These are phyloP conservation scores for Pseudochirops cupreus DNA, from an alignment of 2,797 vertebrate species.

Conservation along the genomic window DNA sequence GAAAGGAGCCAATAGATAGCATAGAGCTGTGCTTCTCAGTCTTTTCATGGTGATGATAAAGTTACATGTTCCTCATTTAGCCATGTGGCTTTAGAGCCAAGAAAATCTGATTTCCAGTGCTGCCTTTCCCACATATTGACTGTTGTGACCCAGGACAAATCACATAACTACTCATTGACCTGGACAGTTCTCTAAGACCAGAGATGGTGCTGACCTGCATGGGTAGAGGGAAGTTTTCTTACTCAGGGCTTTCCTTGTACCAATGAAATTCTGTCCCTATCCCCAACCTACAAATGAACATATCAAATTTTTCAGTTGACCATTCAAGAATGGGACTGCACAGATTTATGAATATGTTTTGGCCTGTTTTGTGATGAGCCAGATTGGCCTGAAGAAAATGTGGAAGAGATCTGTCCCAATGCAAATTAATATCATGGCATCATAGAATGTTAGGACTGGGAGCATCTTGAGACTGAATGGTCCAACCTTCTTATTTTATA, in stretches of 20 bases:
- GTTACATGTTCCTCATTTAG: neutral
- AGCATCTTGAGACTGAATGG: neutral
- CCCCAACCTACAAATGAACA: neutral
- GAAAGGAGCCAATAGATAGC: neutral
- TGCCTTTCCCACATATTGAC: neutral
- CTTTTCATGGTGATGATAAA: neutral
- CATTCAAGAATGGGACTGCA: neutral
- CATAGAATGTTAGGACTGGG: neutral
- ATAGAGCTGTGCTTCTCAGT: neutral
- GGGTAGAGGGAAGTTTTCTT: neutral
- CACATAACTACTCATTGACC: neutral
- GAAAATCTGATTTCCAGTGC: neutral
- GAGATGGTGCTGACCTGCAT: neutral
- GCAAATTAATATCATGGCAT: neutral
- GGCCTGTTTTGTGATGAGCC: neutral
- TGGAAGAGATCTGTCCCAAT: neutral
- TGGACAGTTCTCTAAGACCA: neutral
- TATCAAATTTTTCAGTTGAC: neutral
- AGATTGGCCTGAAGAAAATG: neutral
- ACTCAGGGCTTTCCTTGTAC: neutral
- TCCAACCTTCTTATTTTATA: neutral
- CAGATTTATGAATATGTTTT: neutral
- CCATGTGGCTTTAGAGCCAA: neutral
- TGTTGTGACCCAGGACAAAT: neutral
- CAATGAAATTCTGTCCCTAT: neutral